A percentile compares a stretch with the other conserved stretches of the same genome.
phyloP scores from a whole-genome alignment of 2,113 vertebrate genomes.

The Lucifuga dentata region DNA sequence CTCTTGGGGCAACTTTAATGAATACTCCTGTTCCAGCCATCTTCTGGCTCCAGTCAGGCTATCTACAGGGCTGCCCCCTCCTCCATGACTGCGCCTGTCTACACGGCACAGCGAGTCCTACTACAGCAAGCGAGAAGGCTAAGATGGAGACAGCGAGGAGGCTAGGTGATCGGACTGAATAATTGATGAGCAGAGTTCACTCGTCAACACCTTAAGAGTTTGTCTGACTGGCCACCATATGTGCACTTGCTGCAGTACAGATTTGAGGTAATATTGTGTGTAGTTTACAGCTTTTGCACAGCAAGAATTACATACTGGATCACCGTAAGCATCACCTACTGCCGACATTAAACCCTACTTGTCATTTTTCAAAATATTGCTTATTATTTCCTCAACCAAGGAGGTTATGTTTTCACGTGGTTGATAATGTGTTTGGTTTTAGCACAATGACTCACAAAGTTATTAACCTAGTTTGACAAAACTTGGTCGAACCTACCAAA shows the following conservation, averaged over 20 bases:
- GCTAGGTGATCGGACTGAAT: slow-evolving; percentile 76
- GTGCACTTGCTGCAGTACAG: slow-evolving; percentile 31
- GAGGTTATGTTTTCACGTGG: too few relatives aligned
- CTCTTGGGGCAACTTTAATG: slow-evolving; percentile 81
- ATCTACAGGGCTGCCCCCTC: slow-evolving; percentile 58
- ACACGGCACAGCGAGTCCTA: slow-evolving; percentile 49
- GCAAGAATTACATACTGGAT: neutral
- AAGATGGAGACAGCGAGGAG: slow-evolving; percentile 59
- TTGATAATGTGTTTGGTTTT: too few relatives aligned
- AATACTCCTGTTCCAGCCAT: slow-evolving; percentile 76
- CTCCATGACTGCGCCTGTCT: slow-evolving; percentile 29
- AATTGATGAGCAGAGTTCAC: slow-evolving; percentile 73
- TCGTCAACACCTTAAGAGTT: slow-evolving; percentile 65
- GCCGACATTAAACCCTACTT: neutral
- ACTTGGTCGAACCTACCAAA: too few relatives aligned
- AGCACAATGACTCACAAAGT: too few relatives aligned
- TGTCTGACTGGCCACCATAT: slow-evolving; percentile 53
- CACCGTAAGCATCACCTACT: neutral
- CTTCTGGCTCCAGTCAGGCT: slow-evolving; percentile 76
- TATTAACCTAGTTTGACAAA: too few relatives aligned
- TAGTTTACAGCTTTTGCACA: slow-evolving; percentile 31
- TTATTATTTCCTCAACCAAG: too few relatives aligned
- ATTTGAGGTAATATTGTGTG: slow-evolving; percentile 4
- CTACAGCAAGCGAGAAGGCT: slow-evolving; percentile 47
- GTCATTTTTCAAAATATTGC: too few relatives aligned